These are phyloP conservation scores for Epiperipatus broadwayi DNA, from an alignment of 2,888 invertebrate genomes.

Conservation along the genomic window DNA sequence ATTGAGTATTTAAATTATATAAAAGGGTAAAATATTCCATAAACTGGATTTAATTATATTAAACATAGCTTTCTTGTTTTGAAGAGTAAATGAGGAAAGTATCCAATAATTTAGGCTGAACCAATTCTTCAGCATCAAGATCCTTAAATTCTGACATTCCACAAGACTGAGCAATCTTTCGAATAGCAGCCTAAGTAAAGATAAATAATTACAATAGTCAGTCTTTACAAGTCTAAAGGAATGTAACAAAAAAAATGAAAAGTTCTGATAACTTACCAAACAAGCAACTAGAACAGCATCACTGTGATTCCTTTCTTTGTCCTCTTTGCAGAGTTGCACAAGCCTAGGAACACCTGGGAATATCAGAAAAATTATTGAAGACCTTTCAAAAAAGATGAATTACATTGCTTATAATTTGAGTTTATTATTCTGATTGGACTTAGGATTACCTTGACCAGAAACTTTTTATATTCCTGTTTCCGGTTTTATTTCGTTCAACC, in stretches of 20 bases:
- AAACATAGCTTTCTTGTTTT: slow-evolving; percentile 59
- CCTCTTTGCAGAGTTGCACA: slow-evolving; percentile 47
- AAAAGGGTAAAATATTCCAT: too few relatives aligned
- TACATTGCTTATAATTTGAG: too few relatives aligned
- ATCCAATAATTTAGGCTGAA: slow-evolving; percentile 53
- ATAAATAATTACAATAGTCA: slow-evolving; percentile 21
- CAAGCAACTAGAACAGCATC: slow-evolving; percentile 47
- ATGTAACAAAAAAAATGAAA: neutral
- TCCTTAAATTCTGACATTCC: slow-evolving; percentile 34
- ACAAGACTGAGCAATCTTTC: slow-evolving; percentile 41
- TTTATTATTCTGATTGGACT: too few relatives aligned
- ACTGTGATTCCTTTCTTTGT: slow-evolving; percentile 40
- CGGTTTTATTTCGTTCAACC: too few relatives aligned
- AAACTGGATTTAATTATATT: too few relatives aligned
- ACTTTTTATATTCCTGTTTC: too few relatives aligned
- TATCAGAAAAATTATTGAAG: too few relatives aligned
- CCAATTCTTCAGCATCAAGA: slow-evolving; percentile 48
- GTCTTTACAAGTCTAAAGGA: slow-evolving; percentile 1
- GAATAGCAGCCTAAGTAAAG: slow-evolving; percentile 38
- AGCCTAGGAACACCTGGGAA: slow-evolving; percentile 31
- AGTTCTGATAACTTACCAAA: slow-evolving; percentile 31
- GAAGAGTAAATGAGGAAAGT: slow-evolving; percentile 57
- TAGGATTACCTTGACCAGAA: too few relatives aligned
- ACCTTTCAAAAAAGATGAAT: too few relatives aligned
- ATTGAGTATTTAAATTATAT: too few relatives aligned